Evolutionary conservation across 2,113 vertebrate species (phyloP), one percentile per base, ranked within the genome.

Genomic region (Istiophorus platypterus): DNA sequence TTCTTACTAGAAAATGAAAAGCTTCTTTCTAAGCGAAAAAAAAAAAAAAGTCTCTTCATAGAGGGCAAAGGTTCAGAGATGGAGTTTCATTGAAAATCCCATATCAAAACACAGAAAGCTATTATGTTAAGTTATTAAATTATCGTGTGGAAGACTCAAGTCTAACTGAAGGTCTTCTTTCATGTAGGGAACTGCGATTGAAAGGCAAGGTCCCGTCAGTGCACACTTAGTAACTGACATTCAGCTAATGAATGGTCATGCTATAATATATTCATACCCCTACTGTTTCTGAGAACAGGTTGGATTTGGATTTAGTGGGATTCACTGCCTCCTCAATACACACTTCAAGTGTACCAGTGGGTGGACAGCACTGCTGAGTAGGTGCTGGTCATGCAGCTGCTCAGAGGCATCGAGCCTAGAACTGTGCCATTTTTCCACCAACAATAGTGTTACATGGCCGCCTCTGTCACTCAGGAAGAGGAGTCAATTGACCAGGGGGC

Each of bases 181-280:
- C 77, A 91, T 87, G 66, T 76, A 58, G 84, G 80, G 84, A 88
- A 82, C 76, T 78, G 26, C 41, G 61, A 82, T 84, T 82, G 69
- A 87, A 88, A 91, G 85, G 67, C 78, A 72, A 79, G 72, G 75
- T 70, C 61, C 73, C 41, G 82, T 71, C 81, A 73, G 45, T 26
- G 42, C 89, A 85, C 89, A 78, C 81, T 91, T 82, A 82, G 72
- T 58, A 76, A 70, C 76, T 91, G 87, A 92, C 92, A 90, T 91
- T 92, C 89, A 88, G 82, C 89, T 92, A 92, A 93, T 93, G 91
- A 92, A 88, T 87, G 39, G 49, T 63, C 76, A 64, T 42, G 68
- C 82, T 85, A 39, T 89, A 90, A 93, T 88, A 66, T 80, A 91
- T 91, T 87, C 88, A 80, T 85, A 77, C 73, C 76, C 89, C 89